Conservation (phyloP, 2,113 vertebrate species). For the Terrapene triunguis region DNA sequence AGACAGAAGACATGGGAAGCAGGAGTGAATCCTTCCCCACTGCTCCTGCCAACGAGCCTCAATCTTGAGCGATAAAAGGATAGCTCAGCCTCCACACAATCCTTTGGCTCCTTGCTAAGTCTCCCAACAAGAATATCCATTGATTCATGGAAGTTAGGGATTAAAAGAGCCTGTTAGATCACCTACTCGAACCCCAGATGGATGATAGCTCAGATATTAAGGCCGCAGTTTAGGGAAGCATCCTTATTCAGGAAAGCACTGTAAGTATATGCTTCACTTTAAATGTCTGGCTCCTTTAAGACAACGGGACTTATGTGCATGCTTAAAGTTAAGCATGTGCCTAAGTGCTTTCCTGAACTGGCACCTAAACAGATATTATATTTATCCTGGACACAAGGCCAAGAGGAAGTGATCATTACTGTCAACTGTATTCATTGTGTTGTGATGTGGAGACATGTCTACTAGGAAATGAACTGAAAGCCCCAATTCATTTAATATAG, state of each 20-base stretch:
- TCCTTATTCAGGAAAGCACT: neutral
- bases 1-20: neutral
- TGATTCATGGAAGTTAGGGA: fast-evolving
- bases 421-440: fast-evolving
- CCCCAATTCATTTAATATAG: neutral
- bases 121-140: neutral
- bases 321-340: neutral
- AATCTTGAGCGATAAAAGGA: neutral
- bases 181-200: neutral
- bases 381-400: neutral
- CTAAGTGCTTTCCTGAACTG: neutral
- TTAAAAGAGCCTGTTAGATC: neutral
- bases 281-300: fast-evolving
- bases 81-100: fast-evolving
- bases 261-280: neutral
- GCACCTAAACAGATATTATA: neutral
- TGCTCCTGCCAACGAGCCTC: neutral
- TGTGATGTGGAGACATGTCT: fast-evolving
- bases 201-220: neutral
- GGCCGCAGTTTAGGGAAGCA: neutral
- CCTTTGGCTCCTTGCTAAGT: neutral
- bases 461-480: neutral
- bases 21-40: neutral
- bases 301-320: neutral
- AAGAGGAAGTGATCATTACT: neutral